Evolutionary conservation across 1,140 invertebrate genomes (phyloP), one percentile per base, ranked within the genome.

Genomic region (Leptopilina boulardi): DNA sequence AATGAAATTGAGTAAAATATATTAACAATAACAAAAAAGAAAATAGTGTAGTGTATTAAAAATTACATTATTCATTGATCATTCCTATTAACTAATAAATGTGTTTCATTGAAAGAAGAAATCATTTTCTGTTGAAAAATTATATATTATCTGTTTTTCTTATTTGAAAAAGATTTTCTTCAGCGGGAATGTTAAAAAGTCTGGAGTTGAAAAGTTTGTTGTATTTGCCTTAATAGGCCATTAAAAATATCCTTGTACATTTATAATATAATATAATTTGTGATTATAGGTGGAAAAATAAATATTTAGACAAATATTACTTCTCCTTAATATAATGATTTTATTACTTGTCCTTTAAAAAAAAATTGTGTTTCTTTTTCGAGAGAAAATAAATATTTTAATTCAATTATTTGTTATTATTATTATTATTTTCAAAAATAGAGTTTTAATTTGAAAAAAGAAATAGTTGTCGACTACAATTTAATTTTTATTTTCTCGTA

Each of bases 251-350:
- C 11, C 23, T 30, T 66, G 59, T 66, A 66, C 26, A 66, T 66
- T 66, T 66, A 66, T n/a, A 66, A 66, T 66, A 66, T n/a, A n/a
- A n/a, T 66, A 51, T 18, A 15, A 3, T 23, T 66, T 66, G 59
- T 66, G 21, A 66, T 66, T 3, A 21, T 15, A 30, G 23, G 47
- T 18, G 47, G 13, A 51, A 51, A 59, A 66, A 66, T 66, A 66
- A 66, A 66, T 66, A 66, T 66, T 42, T 66, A 26, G 74, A 44
- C n/a, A 71, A 76, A 71, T 10, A 54, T 30, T 26, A 76, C 34
- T 59, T 41, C 26, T 54, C 41, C 26, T 59, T 70, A 71, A 51
- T 70, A 56, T 34, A 44, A 42, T n/a, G n/a, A n/a, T n/a, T n/a
- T n/a, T n/a, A n/a, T n/a, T n/a, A n/a, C n/a, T n/a, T n/a, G n/a